Evolutionary conservation across 2,113 vertebrate genomes (phyloP).

Genomic region (Gadus chalcogrammus): DNA sequence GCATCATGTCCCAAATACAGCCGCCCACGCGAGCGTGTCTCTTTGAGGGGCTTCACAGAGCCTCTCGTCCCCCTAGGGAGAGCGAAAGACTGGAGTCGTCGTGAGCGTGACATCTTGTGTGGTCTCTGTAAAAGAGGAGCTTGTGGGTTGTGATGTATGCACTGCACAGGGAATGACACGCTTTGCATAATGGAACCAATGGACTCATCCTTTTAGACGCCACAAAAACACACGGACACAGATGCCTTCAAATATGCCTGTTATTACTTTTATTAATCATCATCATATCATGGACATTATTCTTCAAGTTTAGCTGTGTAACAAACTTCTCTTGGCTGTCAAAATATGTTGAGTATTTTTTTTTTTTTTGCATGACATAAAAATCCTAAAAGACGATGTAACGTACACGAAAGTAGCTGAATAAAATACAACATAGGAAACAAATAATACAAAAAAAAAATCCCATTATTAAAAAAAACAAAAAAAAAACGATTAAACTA

Average conservation of each 20-base stretch:
- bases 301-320: slow-evolving; percentile 75
- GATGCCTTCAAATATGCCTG: slow-evolving; percentile 43
- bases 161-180: too few relatives aligned
- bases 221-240: slow-evolving; percentile 2
- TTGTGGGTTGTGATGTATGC: too few relatives aligned
- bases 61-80: too few relatives aligned
- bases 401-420: slow-evolving; percentile 61
- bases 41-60: too few relatives aligned
- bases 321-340: slow-evolving; percentile 73
- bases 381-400: slow-evolving; percentile 51
- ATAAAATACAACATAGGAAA: slow-evolving; percentile 67
- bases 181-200: too few relatives aligned
- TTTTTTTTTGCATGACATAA: slow-evolving; percentile 64
- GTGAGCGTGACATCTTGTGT: too few relatives aligned
- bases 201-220: too few relatives aligned
- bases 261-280: slow-evolving; percentile 74
- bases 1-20: too few relatives aligned
- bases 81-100: too few relatives aligned
- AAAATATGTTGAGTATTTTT: slow-evolving; percentile 66
- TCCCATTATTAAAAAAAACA: slow-evolving; percentile 19
- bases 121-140: too few relatives aligned
- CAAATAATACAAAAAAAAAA: slow-evolving; percentile 41
- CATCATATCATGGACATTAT: slow-evolving; percentile 63
- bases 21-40: too few relatives aligned
- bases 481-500: slow-evolving; percentile 54